These are phyloP conservation scores for Kryptolebias ocellatus DNA, from an alignment of 2,797 vertebrate species.

Conservation along the genomic window DNA sequence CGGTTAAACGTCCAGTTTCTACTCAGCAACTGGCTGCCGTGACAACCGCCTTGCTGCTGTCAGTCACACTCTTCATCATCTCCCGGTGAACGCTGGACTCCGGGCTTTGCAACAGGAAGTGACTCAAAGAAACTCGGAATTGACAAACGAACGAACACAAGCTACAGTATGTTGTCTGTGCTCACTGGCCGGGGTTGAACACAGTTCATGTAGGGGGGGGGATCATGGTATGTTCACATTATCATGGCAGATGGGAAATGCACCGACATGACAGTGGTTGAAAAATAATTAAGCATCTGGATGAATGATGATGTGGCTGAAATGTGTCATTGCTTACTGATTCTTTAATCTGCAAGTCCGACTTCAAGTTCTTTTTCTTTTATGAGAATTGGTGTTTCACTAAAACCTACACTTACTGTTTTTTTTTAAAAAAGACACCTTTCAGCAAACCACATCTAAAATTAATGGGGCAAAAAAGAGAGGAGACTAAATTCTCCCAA, in stretches of 20 bases:
- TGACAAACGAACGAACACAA: slow-evolving; percentile 63
- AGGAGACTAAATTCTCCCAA: slow-evolving; percentile 38
- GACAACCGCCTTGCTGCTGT: slow-evolving; percentile 64
- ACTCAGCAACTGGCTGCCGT: slow-evolving; percentile 59
- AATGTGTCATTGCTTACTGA: slow-evolving; percentile 1
- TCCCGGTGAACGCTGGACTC: slow-evolving; percentile 50
- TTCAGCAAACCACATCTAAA: not conserved
- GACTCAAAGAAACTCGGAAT: slow-evolving; percentile 46
- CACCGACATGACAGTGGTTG: slow-evolving; percentile 28
- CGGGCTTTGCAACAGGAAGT: slow-evolving; percentile 38
- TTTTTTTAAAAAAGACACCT: too few relatives aligned
- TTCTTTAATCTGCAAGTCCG: not conserved
- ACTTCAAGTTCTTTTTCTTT: not conserved
- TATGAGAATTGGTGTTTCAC: not conserved
- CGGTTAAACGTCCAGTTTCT: slow-evolving; percentile 59
- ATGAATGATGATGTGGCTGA: slow-evolving; percentile 39
- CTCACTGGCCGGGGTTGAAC: slow-evolving; percentile 44
- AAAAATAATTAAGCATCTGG: slow-evolving; percentile 16
- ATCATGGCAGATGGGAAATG: slow-evolving; percentile 51
- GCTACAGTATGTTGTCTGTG: slow-evolving; percentile 26
- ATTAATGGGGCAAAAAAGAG: slow-evolving; percentile 35
- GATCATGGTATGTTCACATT: slow-evolving; percentile 37
- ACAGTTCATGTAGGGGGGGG: slow-evolving; percentile 53
- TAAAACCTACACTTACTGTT: not conserved
- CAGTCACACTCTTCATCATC: slow-evolving; percentile 64